These are phyloP conservation scores for Drosophila yakuba DNA, from an alignment of 1,140 invertebrate species.

Conservation along the genomic window DNA sequence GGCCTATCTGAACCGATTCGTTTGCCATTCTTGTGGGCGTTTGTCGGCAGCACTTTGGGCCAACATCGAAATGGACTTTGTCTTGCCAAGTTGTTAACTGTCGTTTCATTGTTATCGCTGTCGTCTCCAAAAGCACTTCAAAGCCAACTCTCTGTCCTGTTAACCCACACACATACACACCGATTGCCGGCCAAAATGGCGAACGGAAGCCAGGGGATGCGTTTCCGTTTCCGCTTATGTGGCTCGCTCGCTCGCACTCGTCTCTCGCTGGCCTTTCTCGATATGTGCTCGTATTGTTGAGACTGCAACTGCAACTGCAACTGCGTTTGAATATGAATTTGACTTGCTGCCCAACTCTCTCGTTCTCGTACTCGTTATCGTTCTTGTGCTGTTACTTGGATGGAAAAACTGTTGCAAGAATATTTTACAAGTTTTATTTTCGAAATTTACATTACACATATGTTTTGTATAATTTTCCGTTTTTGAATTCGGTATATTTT, in stretches of 20 bases:
- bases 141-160: slow-evolving; percentile 39
- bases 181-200: slow-evolving; percentile 38
- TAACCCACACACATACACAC: slow-evolving; percentile 21
- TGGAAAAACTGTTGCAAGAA: slow-evolving; percentile 60
- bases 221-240: slow-evolving; percentile 30
- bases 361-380: slow-evolving; percentile 45
- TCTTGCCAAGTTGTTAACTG: slow-evolving; percentile 71
- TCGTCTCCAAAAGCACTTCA: slow-evolving; percentile 56
- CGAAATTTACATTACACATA: slow-evolving; percentile 1
- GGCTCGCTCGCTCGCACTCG: slow-evolving; percentile 34
- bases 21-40: slow-evolving; percentile 38
- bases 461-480: slow-evolving; percentile 1
- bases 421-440: slow-evolving; percentile 14
- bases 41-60: slow-evolving; percentile 39
- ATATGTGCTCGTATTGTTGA: slow-evolving; percentile 41
- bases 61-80: slow-evolving; percentile 60
- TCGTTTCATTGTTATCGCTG: slow-evolving; percentile 64
- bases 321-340: slow-evolving; percentile 63
- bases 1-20: slow-evolving; percentile 26
- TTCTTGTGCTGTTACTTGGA: slow-evolving; percentile 67
- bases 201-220: slow-evolving; percentile 32
- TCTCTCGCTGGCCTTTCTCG: slow-evolving; percentile 29
- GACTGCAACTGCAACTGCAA: slow-evolving; percentile 65
- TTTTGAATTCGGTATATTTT: slow-evolving; percentile 20
- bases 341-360: slow-evolving; percentile 66